phyloP scores from a whole-genome alignment of 2,888 invertebrate genomes.

The Drosophila dives region DNA sequence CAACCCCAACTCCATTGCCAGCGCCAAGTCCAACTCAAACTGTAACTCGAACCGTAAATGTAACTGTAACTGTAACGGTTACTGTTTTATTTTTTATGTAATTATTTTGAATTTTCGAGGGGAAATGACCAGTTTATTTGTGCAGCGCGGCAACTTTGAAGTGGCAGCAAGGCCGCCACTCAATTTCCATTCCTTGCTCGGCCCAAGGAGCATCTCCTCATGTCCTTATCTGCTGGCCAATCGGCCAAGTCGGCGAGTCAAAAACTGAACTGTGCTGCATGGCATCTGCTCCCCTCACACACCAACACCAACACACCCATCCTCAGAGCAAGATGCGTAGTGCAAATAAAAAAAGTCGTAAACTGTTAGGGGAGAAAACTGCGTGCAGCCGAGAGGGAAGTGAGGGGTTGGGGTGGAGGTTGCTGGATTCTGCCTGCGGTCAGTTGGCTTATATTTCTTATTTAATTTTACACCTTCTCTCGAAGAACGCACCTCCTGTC shows the following conservation, averaged over 20 bases:
- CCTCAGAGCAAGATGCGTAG: slow-evolving; percentile 36
- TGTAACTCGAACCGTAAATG: slow-evolving; percentile 8
- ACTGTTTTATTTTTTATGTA: slow-evolving; percentile 43
- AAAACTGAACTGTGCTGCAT: slow-evolving; percentile 31
- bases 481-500: slow-evolving; percentile 5
- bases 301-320: slow-evolving; percentile 3
- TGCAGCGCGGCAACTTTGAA: slow-evolving; percentile 52
- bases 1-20: slow-evolving; percentile 8
- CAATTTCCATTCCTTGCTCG: neutral
- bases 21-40: neutral
- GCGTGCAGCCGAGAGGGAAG: neutral
- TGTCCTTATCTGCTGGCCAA: slow-evolving; percentile 50
- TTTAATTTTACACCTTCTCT: slow-evolving; percentile 70
- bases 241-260: slow-evolving; percentile 44
- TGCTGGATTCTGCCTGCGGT: slow-evolving; percentile 58
- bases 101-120: slow-evolving; percentile 69
- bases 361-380: slow-evolving; percentile 30
- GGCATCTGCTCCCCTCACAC: slow-evolving; percentile 32
- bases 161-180: slow-evolving; percentile 48
- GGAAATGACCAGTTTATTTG: slow-evolving; percentile 36
- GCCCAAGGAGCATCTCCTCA: slow-evolving; percentile 9
- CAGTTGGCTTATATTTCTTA: slow-evolving; percentile 71
- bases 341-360: slow-evolving; percentile 73
- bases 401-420: neutral
- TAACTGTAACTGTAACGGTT: slow-evolving; percentile 34